Percentiles rank a stretch among this genome's conserved stretches.
These are phyloP conservation scores for Coracopsis vasa DNA, from an alignment of 2,113 vertebrate genomes.

Conservation along the genomic window DNA sequence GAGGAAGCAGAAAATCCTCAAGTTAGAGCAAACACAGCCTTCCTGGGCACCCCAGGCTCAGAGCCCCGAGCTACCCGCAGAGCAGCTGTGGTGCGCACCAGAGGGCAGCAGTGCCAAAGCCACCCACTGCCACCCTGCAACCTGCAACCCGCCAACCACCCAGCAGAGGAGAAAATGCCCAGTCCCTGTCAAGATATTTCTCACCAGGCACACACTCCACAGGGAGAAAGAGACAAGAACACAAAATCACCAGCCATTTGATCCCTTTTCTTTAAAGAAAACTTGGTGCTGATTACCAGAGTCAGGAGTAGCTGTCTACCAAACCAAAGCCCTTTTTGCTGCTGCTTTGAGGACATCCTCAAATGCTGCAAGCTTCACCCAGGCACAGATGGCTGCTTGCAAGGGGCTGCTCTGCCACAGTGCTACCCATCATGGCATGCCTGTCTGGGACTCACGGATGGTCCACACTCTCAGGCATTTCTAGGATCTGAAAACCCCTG, in stretches of 20 bases:
- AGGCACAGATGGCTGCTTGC: fast-evolving
- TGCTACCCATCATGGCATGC: fast-evolving
- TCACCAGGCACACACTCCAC: not conserved
- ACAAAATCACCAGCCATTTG: not conserved
- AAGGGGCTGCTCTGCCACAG: fast-evolving
- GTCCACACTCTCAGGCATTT: fast-evolving
- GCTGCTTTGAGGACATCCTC: not conserved
- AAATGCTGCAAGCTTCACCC: not conserved
- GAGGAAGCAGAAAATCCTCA: not conserved
- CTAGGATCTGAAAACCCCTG: not conserved
- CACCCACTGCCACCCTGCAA: not conserved
- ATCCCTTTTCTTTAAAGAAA: not conserved
- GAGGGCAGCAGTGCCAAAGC: conserved; percentile 59
- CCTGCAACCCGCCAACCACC: not conserved
- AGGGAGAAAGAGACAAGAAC: not conserved
- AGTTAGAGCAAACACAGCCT: not conserved
- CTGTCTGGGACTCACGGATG: fast-evolving
- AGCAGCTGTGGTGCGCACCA: not conserved
- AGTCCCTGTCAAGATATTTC: not conserved
- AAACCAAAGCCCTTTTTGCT: not conserved
- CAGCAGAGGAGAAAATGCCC: fast-evolving
- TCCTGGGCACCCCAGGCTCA: not conserved
- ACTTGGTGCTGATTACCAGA: not conserved
- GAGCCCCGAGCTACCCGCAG: not conserved
- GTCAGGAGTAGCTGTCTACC: fast-evolving